Conservation (phyloP, 2,888 invertebrate species). For the Ormyrus pomaceus region DNA sequence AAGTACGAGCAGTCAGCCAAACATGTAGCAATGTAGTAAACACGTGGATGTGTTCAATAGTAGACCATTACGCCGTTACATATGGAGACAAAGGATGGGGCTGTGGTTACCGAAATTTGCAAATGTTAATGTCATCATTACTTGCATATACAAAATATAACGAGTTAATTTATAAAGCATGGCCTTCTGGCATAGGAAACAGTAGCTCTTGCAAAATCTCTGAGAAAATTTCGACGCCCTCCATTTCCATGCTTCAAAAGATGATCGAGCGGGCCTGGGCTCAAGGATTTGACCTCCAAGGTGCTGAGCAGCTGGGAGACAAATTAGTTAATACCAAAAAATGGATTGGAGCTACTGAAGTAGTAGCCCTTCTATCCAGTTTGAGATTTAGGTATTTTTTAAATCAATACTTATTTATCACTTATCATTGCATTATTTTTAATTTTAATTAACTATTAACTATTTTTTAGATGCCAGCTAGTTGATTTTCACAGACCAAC, state of each 20-base stretch:
- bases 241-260: slow-evolving; percentile 89
- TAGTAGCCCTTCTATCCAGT: slow-evolving; percentile 89
- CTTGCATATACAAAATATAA: slow-evolving; percentile 84
- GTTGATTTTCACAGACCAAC: slow-evolving; percentile 93
- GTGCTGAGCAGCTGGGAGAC: slow-evolving; percentile 90
- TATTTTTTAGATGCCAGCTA: slow-evolving; percentile 83
- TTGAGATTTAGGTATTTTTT: slow-evolving; percentile 83
- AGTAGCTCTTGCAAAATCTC: slow-evolving; percentile 75
- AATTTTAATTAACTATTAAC: background rate
- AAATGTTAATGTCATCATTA: slow-evolving; percentile 92
- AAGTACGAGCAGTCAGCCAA: slow-evolving; percentile 77
- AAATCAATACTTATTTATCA: background rate
- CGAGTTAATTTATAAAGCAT: slow-evolving; percentile 78
- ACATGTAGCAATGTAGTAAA: slow-evolving; percentile 79
- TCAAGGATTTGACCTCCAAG: slow-evolving; percentile 88
- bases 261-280: slow-evolving; percentile 91
- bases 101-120: slow-evolving; percentile 93
- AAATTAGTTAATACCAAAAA: slow-evolving; percentile 90
- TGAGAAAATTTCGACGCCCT: slow-evolving; percentile 85
- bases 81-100: slow-evolving; percentile 95
- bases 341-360: slow-evolving; percentile 96
- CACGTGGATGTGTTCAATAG: slow-evolving; percentile 86
- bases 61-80: slow-evolving; percentile 91
- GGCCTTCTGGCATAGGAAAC: slow-evolving; percentile 70
- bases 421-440: background rate